Percentiles rank a stretch among this genome's conserved stretches.
Evolutionary conservation across 2,113 vertebrate species (phyloP).

Genomic region (Perccottus glenii): DNA sequence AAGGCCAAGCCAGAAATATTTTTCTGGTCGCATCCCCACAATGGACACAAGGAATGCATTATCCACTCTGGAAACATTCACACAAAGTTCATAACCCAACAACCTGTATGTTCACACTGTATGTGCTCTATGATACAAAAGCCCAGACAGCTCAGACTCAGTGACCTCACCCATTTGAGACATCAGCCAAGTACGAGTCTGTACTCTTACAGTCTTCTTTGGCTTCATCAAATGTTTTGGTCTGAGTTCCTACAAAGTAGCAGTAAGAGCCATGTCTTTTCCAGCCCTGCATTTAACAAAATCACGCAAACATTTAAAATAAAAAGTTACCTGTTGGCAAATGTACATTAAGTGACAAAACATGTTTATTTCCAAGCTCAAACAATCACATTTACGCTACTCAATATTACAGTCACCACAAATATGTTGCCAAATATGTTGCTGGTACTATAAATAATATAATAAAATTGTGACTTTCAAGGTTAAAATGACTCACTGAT

Average conservation of each 20-base stretch:
- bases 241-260: conserved; percentile 84
- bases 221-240: conserved; percentile 86
- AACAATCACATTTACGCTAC: too few species aligned
- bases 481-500: conserved; percentile 77
- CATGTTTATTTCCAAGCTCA: too few species aligned
- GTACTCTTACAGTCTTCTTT: conserved; percentile 82
- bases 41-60: conserved; percentile 93
- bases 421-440: too few species aligned
- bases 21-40: conserved; percentile 87
- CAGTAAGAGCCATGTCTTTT: conserved; percentile 88
- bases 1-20: conserved; percentile 91
- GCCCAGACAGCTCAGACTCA: neutral
- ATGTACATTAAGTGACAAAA: too few species aligned
- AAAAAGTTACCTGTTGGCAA: too few species aligned
- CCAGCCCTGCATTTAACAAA: conserved; percentile 82
- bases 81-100: neutral
- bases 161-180: conserved; percentile 84
- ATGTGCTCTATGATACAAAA: too few species aligned
- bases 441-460: too few species aligned
- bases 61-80: conserved; percentile 81
- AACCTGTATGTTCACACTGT: too few species aligned
- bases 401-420: too few species aligned
- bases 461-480: too few species aligned
- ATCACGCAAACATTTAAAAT: too few species aligned
- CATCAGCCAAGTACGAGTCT: conserved; percentile 82